These are phyloP conservation scores for Mirounga angustirostris DNA, from an alignment of 2,113 vertebrate species.

Conservation along the genomic window DNA sequence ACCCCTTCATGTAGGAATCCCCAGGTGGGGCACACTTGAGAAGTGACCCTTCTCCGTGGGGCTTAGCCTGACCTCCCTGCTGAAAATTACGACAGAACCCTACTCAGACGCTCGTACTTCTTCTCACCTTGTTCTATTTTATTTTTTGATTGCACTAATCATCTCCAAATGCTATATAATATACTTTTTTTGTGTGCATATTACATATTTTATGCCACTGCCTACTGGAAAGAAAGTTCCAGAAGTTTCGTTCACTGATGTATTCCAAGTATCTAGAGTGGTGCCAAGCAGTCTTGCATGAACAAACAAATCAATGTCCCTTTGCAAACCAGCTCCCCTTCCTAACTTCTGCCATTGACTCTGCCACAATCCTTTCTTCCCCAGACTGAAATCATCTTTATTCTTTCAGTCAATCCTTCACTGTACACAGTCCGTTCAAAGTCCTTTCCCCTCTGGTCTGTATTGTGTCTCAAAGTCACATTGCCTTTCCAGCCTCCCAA, in stretches of 20 bases:
- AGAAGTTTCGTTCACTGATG: background rate
- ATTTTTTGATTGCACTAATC: background rate
- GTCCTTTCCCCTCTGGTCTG: background rate
- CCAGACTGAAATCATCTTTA: background rate
- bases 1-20: background rate
- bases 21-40: background rate
- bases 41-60: background rate
- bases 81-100: background rate
- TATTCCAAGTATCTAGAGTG: background rate
- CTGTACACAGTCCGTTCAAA: background rate
- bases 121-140: background rate
- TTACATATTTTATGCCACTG: background rate
- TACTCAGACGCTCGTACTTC: background rate
- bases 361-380: background rate
- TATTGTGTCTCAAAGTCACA: background rate
- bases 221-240: background rate
- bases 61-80: background rate
- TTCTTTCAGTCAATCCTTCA: background rate
- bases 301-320: background rate
- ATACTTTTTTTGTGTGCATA: background rate
- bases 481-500: background rate
- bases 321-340: background rate
- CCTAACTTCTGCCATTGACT: background rate
- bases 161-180: background rate
- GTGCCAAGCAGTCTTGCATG: fast-evolving